Evolutionary conservation across 2,113 vertebrate genomes (phyloP).

Genomic region (Tor tambroides): DNA sequence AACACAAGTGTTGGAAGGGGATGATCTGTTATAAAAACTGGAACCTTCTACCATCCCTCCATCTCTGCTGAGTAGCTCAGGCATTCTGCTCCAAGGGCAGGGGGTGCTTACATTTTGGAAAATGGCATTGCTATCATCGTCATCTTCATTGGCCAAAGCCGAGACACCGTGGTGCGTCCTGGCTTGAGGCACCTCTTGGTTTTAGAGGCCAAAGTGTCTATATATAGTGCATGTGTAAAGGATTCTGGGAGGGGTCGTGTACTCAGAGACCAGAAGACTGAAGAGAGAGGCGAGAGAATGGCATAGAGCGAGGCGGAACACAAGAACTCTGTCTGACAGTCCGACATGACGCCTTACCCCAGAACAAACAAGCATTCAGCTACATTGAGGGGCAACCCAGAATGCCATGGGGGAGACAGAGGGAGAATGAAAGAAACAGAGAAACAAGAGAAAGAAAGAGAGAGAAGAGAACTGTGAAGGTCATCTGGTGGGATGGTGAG

Average conservation of each 20-base stretch:
- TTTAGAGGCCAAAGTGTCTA: slow-evolving; percentile 25
- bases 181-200: slow-evolving; percentile 35
- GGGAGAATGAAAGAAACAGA: slow-evolving; percentile 61
- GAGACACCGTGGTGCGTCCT: slow-evolving; percentile 33
- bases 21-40: slow-evolving; percentile 8
- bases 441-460: slow-evolving; percentile 63
- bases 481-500: slow-evolving; percentile 38
- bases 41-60: no score
- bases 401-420: slow-evolving; percentile 55
- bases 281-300: slow-evolving; percentile 32
- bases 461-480: slow-evolving; percentile 40
- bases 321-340: slow-evolving; percentile 46
- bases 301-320: slow-evolving; percentile 43
- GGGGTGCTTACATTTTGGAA: slow-evolving; percentile 55
- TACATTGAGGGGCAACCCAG: slow-evolving; percentile 44
- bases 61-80: slow-evolving; percentile 29
- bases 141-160: slow-evolving; percentile 29
- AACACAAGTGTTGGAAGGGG: slow-evolving; percentile 18
- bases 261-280: slow-evolving; percentile 30
- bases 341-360: slow-evolving; percentile 51
- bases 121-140: slow-evolving; percentile 52
- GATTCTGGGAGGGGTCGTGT: not conserved
- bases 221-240: slow-evolving; percentile 45
- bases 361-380: slow-evolving; percentile 62
- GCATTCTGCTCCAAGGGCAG: slow-evolving; percentile 38